These are phyloP conservation scores for Lithobius niger DNA, from an alignment of 1,140 invertebrate species.

Conservation along the genomic window DNA sequence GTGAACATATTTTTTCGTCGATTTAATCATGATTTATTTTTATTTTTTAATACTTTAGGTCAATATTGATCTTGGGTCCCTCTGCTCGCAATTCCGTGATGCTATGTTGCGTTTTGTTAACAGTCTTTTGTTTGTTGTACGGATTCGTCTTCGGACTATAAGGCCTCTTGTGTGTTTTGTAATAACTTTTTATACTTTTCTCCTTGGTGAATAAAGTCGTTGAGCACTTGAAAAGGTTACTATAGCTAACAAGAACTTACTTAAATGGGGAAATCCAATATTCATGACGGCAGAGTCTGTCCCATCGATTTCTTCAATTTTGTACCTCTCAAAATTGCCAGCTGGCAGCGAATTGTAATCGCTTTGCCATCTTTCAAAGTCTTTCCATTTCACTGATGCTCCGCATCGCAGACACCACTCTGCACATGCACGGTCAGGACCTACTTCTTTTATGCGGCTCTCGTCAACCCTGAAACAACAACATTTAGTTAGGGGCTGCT, in stretches of 20 bases:
- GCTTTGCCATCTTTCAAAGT: conserved; percentile 34
- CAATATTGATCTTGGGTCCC: too few species aligned
- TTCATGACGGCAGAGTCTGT: conserved; percentile 58
- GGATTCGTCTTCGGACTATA: too few species aligned
- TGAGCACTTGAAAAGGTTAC: not conserved
- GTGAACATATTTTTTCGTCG: too few species aligned
- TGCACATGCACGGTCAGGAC: conserved; percentile 72
- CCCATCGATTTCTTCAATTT: conserved; percentile 57
- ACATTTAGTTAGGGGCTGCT: too few species aligned
- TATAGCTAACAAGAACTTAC: conserved; percentile 41
- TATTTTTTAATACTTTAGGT: conserved; percentile 6
- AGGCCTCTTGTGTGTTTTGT: too few species aligned
- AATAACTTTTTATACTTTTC: too few species aligned
- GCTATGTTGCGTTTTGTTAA: too few species aligned
- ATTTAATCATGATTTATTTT: too few species aligned
- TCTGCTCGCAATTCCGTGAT: too few species aligned
- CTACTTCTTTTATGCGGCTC: conserved; percentile 52
- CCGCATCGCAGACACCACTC: conserved; percentile 80
- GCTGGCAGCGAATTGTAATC: conserved; percentile 57
- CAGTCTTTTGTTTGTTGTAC: too few species aligned
- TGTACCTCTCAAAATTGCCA: conserved; percentile 30
- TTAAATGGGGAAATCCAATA: conserved; percentile 61
- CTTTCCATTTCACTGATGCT: conserved; percentile 53
- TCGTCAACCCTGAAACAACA: conserved; percentile 44
- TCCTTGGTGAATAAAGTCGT: too few species aligned